Percentiles rank a stretch among this genome's conserved stretches.
These are phyloP conservation scores for Dufourea novaeangliae DNA, from an alignment of 1,140 invertebrate genomes.

Conservation along the genomic window DNA sequence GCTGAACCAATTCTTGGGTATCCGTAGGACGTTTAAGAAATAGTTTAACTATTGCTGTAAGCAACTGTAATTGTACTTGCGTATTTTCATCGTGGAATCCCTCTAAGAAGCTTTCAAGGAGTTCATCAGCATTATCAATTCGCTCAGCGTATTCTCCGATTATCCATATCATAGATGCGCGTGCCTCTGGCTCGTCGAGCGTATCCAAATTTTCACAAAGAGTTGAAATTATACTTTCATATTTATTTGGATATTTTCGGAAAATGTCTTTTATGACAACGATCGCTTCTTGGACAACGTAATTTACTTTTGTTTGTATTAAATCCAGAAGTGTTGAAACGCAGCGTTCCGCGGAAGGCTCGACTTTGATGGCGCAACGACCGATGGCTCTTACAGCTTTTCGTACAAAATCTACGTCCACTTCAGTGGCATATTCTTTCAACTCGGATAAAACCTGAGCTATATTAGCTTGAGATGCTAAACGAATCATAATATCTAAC, in stretches of 20 bases:
- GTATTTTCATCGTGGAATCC: conserved; percentile 99
- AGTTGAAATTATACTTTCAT: conserved; percentile 99
- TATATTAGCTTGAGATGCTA: conserved; percentile 99
- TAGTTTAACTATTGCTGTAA: conserved; percentile 99
- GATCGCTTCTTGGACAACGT: conserved; percentile 99
- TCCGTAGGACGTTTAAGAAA: conserved; percentile 99
- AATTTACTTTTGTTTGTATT: conserved; percentile 99
- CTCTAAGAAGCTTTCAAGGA: conserved; percentile 98
- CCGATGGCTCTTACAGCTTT: conserved; percentile 99
- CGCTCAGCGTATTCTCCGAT: conserved; percentile 99
- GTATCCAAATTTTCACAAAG: conserved; percentile 99
- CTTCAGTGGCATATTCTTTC: conserved; percentile 99
- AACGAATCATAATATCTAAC: conserved; percentile 99
- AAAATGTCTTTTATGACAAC: conserved; percentile 99
- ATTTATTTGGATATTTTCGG: conserved; percentile 99
- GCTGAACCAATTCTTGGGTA: conserved; percentile 98
- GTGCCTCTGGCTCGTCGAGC: conserved; percentile 98
- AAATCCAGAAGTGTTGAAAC: conserved; percentile 99
- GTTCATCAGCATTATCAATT: conserved; percentile 99
- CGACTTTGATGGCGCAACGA: conserved; percentile 99
- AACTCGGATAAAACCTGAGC: conserved; percentile 99
- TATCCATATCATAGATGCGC: conserved; percentile 99
- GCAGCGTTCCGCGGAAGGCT: conserved; percentile 98
- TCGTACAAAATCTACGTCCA: conserved; percentile 99
- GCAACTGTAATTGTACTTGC: conserved; percentile 97